phyloP scores from a whole-genome alignment of 2,797 vertebrate genomes.

The Hydrocynus forskahlii region DNA sequence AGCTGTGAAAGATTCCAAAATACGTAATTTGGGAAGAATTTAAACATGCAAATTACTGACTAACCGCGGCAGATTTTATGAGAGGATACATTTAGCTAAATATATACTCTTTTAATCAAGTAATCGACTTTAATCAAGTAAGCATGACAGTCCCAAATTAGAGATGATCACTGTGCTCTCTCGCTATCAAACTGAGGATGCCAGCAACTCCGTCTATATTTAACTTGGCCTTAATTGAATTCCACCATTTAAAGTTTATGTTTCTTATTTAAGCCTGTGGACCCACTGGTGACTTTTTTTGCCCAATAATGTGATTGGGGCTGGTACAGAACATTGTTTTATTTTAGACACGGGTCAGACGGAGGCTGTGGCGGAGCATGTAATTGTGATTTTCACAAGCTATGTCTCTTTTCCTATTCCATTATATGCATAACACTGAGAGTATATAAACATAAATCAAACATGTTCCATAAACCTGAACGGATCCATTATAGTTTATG shows the following conservation, averaged over 20 bases:
- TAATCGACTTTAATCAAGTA: background rate
- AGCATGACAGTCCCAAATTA: background rate
- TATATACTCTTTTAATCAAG: background rate
- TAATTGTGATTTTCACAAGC: constrained; percentile 54
- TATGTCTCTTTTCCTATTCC: constrained; percentile 38
- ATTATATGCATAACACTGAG: constrained; percentile 53
- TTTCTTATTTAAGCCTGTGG: constrained; percentile 36
- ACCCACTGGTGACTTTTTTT: constrained; percentile 23
- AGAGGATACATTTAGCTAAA: background rate
- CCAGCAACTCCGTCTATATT: constrained; percentile 30
- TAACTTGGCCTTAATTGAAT: constrained; percentile 49
- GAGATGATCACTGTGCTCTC: background rate
- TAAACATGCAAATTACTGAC: background rate
- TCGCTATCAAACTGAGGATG: background rate
- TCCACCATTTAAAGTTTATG: constrained; percentile 46
- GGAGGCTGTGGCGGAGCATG: constrained; percentile 50
- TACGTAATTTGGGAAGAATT: too few relatives aligned
- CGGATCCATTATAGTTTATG: constrained; percentile 41
- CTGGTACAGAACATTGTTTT: constrained; percentile 38
- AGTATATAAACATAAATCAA: constrained; percentile 45
- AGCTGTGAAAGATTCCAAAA: background rate
- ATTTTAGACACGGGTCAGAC: constrained; percentile 49
- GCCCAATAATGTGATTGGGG: constrained; percentile 48
- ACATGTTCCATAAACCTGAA: constrained; percentile 47
- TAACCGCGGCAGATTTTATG: background rate